Evolutionary conservation across 1,140 invertebrate species (phyloP).

Genomic region (Brachionus plicatilis): DNA sequence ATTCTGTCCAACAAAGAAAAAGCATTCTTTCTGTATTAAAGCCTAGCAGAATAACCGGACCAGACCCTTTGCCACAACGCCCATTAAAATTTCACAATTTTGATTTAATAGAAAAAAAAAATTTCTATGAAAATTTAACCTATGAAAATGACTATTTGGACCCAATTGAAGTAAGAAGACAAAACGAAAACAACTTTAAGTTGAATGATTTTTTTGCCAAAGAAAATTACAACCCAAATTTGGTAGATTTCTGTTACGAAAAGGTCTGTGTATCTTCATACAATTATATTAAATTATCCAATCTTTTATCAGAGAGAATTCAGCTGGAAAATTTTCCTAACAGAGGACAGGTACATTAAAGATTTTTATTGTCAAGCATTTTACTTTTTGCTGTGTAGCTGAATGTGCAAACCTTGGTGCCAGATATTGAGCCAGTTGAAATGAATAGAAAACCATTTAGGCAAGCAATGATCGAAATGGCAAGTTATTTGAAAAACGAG

Average conservation of each 20-base stretch:
- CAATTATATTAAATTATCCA: background rate
- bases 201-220: constrained; percentile 9
- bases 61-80: background rate
- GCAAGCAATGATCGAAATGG: constrained; percentile 37
- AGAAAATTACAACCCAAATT: background rate
- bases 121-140: constrained; percentile 12
- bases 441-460: constrained; percentile 30
- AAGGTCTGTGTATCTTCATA: background rate
- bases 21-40: background rate
- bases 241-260: constrained; percentile 2
- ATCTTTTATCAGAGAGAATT: background rate
- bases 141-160: constrained; percentile 16
- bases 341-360: background rate
- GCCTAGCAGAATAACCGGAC: background rate
- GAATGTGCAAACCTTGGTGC: constrained; percentile 26
- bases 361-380: background rate
- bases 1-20: background rate
- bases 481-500: constrained; percentile 31
- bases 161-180: background rate
- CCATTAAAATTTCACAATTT: background rate
- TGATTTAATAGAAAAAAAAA: background rate
- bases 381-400: background rate
- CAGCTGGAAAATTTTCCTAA: background rate
- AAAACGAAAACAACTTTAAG: background rate
- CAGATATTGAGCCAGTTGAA: constrained; percentile 35